phyloP scores from a whole-genome alignment of 2,797 vertebrate genomes.

The Zenarchopterus dispar region DNA sequence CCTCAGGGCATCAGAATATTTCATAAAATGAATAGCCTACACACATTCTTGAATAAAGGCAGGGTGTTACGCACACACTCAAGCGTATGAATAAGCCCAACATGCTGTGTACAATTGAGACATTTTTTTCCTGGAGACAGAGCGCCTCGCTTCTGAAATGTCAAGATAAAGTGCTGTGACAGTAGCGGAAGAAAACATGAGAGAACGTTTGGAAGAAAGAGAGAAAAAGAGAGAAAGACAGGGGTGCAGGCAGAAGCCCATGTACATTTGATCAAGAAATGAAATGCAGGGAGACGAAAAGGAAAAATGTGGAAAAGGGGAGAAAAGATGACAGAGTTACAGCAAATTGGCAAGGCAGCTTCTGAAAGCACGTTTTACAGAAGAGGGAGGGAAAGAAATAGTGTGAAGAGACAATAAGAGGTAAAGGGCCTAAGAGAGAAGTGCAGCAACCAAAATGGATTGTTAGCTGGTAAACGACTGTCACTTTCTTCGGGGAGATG shows the following conservation, averaged over 20 bases:
- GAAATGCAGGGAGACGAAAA: slow-evolving; percentile 65
- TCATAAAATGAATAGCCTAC: slow-evolving; percentile 54
- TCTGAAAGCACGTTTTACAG: slow-evolving; percentile 61
- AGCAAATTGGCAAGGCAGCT: slow-evolving; percentile 67
- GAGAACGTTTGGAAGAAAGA: slow-evolving; percentile 49
- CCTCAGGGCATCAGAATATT: slow-evolving; percentile 49
- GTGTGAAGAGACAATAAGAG: slow-evolving; percentile 53
- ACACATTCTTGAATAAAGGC: slow-evolving; percentile 52
- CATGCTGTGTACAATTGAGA: slow-evolving; percentile 67
- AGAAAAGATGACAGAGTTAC: slow-evolving; percentile 67
- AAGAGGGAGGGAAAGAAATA: slow-evolving; percentile 24
- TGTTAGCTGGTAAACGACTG: slow-evolving; percentile 79
- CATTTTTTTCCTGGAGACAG: slow-evolving; percentile 59
- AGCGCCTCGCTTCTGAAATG: slow-evolving; percentile 66
- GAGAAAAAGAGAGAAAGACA: slow-evolving; percentile 15
- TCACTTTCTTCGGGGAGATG: slow-evolving; percentile 73
- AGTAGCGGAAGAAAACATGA: slow-evolving; percentile 63
- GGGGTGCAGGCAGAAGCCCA: neutral
- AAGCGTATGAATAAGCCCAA: slow-evolving; percentile 47
- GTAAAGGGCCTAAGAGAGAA: slow-evolving; percentile 55
- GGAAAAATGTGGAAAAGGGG: slow-evolving; percentile 51
- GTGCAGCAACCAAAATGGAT: slow-evolving; percentile 57
- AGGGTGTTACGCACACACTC: slow-evolving; percentile 32
- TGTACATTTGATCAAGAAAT: slow-evolving; percentile 65
- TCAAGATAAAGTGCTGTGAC: slow-evolving; percentile 69